A percentile compares a stretch with the other conserved stretches of the same genome.
Conservation (phyloP, 2,797 vertebrate species). For the Hoplostethus atlanticus region DNA sequence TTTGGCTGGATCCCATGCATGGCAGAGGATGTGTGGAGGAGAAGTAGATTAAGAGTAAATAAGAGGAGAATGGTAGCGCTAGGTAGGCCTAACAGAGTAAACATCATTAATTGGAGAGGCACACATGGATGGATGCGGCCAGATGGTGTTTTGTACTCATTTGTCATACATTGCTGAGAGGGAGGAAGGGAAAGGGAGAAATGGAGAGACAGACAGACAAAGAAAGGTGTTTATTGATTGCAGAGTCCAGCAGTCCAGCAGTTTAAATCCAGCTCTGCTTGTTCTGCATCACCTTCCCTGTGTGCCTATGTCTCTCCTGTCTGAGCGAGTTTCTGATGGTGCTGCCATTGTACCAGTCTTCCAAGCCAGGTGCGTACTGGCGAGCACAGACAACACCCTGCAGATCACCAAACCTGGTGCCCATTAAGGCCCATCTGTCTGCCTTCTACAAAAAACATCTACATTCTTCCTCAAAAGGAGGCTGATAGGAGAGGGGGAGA, state of each 20-base stretch:
- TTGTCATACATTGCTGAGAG: constrained; percentile 82
- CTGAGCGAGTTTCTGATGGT: constrained; percentile 55
- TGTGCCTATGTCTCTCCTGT: constrained; percentile 54
- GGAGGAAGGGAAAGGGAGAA: constrained; percentile 50
- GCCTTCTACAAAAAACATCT: constrained; percentile 70
- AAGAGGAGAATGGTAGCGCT: constrained; percentile 68
- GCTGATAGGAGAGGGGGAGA: constrained; percentile 1
- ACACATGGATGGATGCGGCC: constrained; percentile 79
- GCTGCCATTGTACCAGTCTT: constrained; percentile 55
- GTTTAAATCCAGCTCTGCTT: constrained; percentile 57
- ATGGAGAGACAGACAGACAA: constrained; percentile 45
- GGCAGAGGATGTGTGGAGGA: constrained; percentile 32
- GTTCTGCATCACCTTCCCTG: constrained; percentile 51
- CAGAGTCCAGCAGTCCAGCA: constrained; percentile 58
- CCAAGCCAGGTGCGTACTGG: constrained; percentile 75
- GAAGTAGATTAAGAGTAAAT: constrained; percentile 72
- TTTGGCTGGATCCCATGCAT: constrained; percentile 45
- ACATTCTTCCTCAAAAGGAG: constrained; percentile 57
- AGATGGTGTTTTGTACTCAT: constrained; percentile 87
- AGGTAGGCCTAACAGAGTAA: constrained; percentile 75
- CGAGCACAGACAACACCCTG: constrained; percentile 76
- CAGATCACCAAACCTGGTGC: constrained; percentile 77
- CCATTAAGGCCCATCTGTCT: constrained; percentile 83
- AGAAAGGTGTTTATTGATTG: constrained; percentile 61
- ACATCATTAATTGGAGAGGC: constrained; percentile 81